These are phyloP conservation scores for Toxotes jaculatrix DNA, from an alignment of 2,113 vertebrate genomes.

Conservation along the genomic window DNA sequence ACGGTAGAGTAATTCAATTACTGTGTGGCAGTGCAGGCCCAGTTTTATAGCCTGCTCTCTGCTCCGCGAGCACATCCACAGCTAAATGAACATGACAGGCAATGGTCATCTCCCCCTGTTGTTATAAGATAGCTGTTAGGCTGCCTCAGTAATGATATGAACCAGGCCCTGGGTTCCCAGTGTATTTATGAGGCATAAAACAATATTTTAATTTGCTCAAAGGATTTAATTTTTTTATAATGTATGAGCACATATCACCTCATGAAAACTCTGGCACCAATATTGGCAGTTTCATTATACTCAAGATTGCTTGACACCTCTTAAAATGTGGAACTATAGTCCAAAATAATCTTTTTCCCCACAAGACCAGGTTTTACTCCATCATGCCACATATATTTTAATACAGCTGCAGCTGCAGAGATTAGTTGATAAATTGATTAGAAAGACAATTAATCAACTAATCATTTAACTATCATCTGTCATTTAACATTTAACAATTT, in stretches of 20 bases:
- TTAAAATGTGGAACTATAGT: background rate
- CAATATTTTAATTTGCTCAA: constrained; percentile 64
- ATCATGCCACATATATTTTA: background rate
- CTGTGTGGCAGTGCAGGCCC: constrained; percentile 75
- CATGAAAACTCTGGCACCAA: constrained; percentile 33
- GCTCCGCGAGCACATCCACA: constrained; percentile 71
- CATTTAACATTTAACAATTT: background rate
- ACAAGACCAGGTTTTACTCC: background rate
- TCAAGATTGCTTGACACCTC: background rate
- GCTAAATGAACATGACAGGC: constrained; percentile 80
- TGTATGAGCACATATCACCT: constrained; percentile 32
- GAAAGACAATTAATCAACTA: background rate
- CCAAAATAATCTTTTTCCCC: background rate
- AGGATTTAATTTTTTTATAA: constrained; percentile 46
- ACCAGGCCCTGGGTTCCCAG: constrained; percentile 50
- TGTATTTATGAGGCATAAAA: constrained; percentile 68
- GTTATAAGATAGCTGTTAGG: constrained; percentile 78
- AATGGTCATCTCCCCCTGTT: constrained; percentile 74
- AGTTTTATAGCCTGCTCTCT: constrained; percentile 77
- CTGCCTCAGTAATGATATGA: constrained; percentile 70
- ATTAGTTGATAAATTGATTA: background rate
- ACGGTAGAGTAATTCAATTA: constrained; percentile 80
- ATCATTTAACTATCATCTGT: too few species aligned
- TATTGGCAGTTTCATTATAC: constrained; percentile 14
- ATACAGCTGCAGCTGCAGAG: background rate